Evolutionary conservation across 2,113 vertebrate species (phyloP), one percentile per base, ranked within the genome.

Genomic region (Pycnonotus jocosus): DNA sequence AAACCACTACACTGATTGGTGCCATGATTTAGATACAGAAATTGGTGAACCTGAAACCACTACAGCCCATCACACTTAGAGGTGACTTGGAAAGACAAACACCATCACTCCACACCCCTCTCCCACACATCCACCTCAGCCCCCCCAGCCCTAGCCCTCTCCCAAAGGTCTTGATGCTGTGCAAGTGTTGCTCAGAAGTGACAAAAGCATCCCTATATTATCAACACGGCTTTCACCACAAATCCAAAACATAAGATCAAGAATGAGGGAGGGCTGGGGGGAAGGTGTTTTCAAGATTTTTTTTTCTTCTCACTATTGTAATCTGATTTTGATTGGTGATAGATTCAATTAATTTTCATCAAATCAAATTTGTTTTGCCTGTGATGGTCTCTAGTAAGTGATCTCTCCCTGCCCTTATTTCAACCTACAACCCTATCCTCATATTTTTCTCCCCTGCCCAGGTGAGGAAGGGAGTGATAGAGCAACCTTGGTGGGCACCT

Each of bases 61-160:
- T 38, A 38, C 38, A 38, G 38, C 38, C 38, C 38, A 58, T 37
- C 37, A 58, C 12, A 4, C 28, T 7, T 13, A 37, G 50, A 42
- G 8, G 8, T 19, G 37, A 37, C 51, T 50, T 72, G 12, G 10
- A 47, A 57, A 65, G 17, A 37, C 27, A 44, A 65, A 33, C 15
- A 22, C 6, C 21, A 25, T 56, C 9, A 18, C 13, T 42, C 20
- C 13, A 56, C 42, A 54, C 17, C 15, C 10, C 11, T 35, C 10
- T 42, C 4, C 22, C 6, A 6, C 2, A 6, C 4, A 28, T 37
- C 4, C 31, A 38, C 38, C 38, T 11, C 38, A 38, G 38, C 31
- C 9, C 8, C 7, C 9, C 7, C 5, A 28, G 8, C 3, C 11
- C 19, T 28, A 19, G 6, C 8, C 24, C 5, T 11, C 13, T 35